Evolutionary conservation across 2,888 invertebrate species (phyloP).

Genomic region (Nemoura dubitans): DNA sequence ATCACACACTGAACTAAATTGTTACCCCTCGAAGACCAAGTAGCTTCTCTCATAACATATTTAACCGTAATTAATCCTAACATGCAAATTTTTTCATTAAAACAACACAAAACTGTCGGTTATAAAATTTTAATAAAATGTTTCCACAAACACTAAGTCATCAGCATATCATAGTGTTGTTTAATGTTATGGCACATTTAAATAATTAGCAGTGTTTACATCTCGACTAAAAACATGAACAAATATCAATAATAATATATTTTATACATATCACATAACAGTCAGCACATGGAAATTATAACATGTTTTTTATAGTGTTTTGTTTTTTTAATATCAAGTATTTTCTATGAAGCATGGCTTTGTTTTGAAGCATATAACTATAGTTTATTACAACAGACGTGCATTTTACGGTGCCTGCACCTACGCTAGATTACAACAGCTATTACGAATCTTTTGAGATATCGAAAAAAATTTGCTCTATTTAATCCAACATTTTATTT

Average conservation of each 20-base stretch:
- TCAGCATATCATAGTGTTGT: background rate
- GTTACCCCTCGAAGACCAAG: too few relatives aligned
- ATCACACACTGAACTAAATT: too few relatives aligned
- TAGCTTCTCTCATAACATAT: too few relatives aligned
- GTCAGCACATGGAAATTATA: background rate
- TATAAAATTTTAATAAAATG: conserved; percentile 27
- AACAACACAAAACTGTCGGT: background rate
- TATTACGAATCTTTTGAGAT: background rate
- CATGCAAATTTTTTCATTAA: conserved; percentile 1
- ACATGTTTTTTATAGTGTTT: background rate
- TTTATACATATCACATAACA: background rate
- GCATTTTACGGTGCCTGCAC: background rate
- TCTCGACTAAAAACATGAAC: background rate
- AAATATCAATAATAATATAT: background rate
- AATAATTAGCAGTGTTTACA: background rate
- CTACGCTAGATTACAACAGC: background rate
- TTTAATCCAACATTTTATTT: background rate
- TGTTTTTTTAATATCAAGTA: background rate
- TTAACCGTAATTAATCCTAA: too few relatives aligned
- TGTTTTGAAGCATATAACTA: background rate
- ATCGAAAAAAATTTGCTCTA: background rate
- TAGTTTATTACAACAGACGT: background rate
- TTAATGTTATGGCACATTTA: background rate
- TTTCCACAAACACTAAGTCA: background rate
- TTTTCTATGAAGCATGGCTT: background rate